Evolutionary conservation across 1,140 invertebrate species (phyloP).

Genomic region (Varroa destructor): DNA sequence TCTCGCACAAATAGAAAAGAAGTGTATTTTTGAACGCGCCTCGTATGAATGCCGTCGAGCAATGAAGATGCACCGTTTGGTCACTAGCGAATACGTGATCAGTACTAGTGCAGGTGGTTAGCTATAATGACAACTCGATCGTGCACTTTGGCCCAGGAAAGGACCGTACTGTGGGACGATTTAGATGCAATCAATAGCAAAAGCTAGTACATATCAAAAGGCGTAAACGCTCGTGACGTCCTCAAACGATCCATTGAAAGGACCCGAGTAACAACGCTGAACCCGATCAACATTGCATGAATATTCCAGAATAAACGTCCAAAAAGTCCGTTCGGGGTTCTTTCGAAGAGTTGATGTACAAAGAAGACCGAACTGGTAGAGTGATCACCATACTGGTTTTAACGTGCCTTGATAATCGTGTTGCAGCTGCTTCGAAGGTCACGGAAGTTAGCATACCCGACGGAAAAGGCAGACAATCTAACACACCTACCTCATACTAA

Average conservation of each 20-base stretch:
- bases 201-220: conserved; percentile 46
- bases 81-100: neutral
- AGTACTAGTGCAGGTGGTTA: neutral
- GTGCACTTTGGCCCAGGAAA: conserved; percentile 39
- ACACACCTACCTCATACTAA: too few relatives aligned
- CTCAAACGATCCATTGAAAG: conserved; percentile 50
- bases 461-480: too few relatives aligned
- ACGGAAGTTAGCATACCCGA: too few relatives aligned
- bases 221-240: conserved; percentile 49
- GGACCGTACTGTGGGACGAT: conserved; percentile 43
- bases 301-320: too few relatives aligned
- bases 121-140: conserved; percentile 41
- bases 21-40: neutral
- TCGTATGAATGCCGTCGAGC: neutral
- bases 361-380: too few relatives aligned
- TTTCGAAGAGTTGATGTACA: too few relatives aligned
- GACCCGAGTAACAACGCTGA: neutral
- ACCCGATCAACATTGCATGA: too few relatives aligned
- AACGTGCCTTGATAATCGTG: too few relatives aligned
- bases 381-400: too few relatives aligned
- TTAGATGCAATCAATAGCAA: conserved; percentile 52
- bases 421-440: too few relatives aligned
- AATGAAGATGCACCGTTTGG: neutral
- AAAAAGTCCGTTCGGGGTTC: too few relatives aligned
- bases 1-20: neutral